Evolutionary conservation across 2,113 vertebrate species (phyloP).

Genomic region (Anoplopoma fimbria): DNA sequence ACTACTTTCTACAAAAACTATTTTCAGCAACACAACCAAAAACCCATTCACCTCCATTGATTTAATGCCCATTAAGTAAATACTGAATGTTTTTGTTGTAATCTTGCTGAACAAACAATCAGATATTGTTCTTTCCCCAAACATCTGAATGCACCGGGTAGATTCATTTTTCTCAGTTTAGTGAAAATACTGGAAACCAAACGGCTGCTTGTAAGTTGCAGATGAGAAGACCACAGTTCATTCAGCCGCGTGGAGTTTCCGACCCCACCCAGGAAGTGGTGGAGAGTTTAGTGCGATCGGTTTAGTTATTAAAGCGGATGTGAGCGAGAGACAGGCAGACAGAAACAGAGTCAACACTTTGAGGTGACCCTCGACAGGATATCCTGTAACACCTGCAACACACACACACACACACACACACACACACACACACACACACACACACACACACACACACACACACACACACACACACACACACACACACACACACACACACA

Average conservation of each 20-base stretch:
- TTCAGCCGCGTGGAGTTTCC: background rate
- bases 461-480: constrained; percentile 20
- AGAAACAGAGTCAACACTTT: background rate
- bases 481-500: constrained; percentile 22
- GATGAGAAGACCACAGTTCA: background rate
- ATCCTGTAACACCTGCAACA: constrained; percentile 36
- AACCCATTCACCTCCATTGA: background rate
- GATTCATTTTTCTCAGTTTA: background rate
- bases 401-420: constrained; percentile 24
- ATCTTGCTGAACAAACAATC: background rate
- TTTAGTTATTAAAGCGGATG: background rate
- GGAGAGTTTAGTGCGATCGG: background rate
- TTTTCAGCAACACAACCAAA: background rate
- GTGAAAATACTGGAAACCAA: background rate
- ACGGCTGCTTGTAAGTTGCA: background rate
- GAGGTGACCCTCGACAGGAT: background rate
- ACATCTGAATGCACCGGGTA: background rate
- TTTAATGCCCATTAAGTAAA: too few species aligned
- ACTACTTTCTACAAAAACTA: background rate
- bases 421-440: constrained; percentile 23
- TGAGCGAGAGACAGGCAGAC: background rate
- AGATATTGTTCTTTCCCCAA: background rate
- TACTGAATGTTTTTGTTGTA: too few species aligned
- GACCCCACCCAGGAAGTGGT: background rate
- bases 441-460: constrained; percentile 27